Base-by-base conservation (phyloP, 2,888 invertebrate species). In the Clepsis dumicolana region DNA sequence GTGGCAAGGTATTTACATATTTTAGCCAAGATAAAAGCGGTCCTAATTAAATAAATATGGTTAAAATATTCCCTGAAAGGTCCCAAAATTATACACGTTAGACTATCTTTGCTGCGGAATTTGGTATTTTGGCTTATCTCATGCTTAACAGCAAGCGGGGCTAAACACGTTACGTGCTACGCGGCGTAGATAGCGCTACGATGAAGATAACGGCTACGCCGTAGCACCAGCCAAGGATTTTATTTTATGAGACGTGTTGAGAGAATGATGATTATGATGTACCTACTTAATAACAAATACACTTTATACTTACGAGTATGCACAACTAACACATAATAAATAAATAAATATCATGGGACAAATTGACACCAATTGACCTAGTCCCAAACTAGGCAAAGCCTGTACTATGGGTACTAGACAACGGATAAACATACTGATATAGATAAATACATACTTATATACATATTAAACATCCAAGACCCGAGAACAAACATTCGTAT, bases 71-170 rank as follows among this genome's bases (percentile, higher is more conserved):
- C 38, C 52, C 32, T n/a, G 53, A 29, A 60, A 65, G 52, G 73
- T 72, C 74, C 77, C 80, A 80, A 85, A 89, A 88, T 87, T 84
- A 83, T 83, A 48, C 79, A 85, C 86, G 88, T 90, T 89, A 87
- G 82, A 84, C 84, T 89, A 90, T 90, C 91, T 87, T 52, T 57
- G 79, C 76, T 66, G 67, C 75, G 73, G 77, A 88, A 84, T 85
- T 87, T 81, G 77, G 82, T 80, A 84, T 84, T 83, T 79, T 77
- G 75, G 70, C 88, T 90, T 90, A 90, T 90, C 89, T 86, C 41
- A 18, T 48, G 48, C 56, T 32, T 64, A 64, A 27, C 53, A 44
- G 60, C 77, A 78, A 80, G 77, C 75, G 74, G 77, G 79, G 78
- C 80, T 83, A 84, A 85, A 83, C 82, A 85, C 80, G 80, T 77